Evolutionary conservation across 2,888 invertebrate genomes (phyloP), one percentile per base, ranked within the genome.

Genomic region (Carabus problematicus): DNA sequence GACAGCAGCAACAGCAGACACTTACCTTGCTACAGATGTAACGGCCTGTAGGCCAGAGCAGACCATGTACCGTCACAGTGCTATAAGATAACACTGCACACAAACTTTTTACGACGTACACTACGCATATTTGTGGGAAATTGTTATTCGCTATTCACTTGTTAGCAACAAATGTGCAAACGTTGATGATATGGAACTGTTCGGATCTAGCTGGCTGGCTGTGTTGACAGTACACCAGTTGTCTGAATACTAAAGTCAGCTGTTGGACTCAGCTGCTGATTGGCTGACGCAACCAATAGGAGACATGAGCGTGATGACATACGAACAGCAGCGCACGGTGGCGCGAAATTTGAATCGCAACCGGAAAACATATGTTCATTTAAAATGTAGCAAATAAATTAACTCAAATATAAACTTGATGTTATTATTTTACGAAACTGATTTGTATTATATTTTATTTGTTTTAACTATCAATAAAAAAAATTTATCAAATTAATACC

Each of bases 241-340:
- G 73, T 71, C 73, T 73, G 73, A 70, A 73, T 71, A 77, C 77
- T 76, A 74, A 73, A 75, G 61, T 67, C 75, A 76, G 76, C 76
- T 76, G 76, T 75, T 76, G 45, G 69, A 62, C 39, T 43, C 14
- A 8, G 18, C 16, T 19, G 9, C 11, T 69, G 69, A 69, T 69
- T 69, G 69, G 69, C 56, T 29, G 45, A 16, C 61, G 16, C 66
- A 39, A 14, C n/a, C 41, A 40, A 8, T 29, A 14, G 12, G 19
- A 59, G 47, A 49, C 14, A 29, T 29, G 29, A 41, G 58, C 41
- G 55, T 56, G 41, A 56, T 64, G 64, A 64, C 64, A 64, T 16
- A 16, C 52, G 11, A 45, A 64, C 49, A 41, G 41, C 19, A n/a
- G n/a, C n/a, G n/a, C n/a, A n/a, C n/a, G 11, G 8, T 16, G 41